Evolutionary conservation across 1,140 invertebrate genomes (phyloP), one percentile per base, ranked within the genome.

Genomic region (Meloidogyne exigua): DNA sequence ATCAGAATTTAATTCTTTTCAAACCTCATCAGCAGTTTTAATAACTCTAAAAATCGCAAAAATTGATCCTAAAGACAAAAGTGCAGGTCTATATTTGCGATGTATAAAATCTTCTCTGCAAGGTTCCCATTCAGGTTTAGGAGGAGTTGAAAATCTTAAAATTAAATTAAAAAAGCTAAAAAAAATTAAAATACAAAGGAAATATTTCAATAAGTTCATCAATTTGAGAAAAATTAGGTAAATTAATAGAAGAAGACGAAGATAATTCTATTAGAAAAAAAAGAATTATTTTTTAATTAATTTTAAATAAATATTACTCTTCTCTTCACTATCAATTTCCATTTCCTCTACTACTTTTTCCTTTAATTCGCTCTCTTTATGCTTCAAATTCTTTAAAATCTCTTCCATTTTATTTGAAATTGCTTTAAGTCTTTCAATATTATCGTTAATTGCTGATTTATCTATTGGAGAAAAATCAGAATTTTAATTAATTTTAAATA

Each of bases 21-120:
- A 36, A 11, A 42, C 77, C 77, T 80, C 80, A 44, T 80, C 79
- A 23, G 78, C 70, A n/a, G 80, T 69, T 39, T 71, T 79, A 7
- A 81, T 32, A 23, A 80, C 80, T 25, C 79, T 82, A 78, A 81
- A 80, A n/a, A 62, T 67, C 2, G 79, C 81, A 42, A 71, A 80
- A 32, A 80, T 71, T n/a, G 79, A 83, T 15, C 75, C 79, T 15
- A 80, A 42, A 0, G 79, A 81, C 0, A 80, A 44, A 23, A 80
- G 81, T 42, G 79, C 81, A 12, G 79, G 81, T 32, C 81, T 82
- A 26, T 68, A 62, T 67, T 82, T 62, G 42, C 69, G 44, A 32
- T 76, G 44, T 28, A 78, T 78, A 57, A 78, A 78, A 49, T 78
- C 70, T 23, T 78, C 76, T 5, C 64, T 44, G 28, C 44, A 78